Base-by-base conservation (phyloP, 2,888 invertebrate genomes). In the Marasmarcha lunaedactyla region DNA sequence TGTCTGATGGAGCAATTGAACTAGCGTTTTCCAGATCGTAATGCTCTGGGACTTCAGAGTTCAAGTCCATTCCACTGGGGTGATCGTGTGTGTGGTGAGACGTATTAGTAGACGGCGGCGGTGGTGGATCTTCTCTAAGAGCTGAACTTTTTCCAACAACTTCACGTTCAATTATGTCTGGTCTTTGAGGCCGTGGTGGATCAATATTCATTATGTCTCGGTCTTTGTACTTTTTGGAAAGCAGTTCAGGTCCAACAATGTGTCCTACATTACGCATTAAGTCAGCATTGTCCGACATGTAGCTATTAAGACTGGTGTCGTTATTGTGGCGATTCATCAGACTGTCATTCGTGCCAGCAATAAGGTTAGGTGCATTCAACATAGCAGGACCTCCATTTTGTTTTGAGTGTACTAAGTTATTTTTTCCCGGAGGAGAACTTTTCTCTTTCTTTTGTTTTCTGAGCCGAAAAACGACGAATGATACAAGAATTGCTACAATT, bases 11-110 rank as follows among this genome's bases (percentile, higher is more conserved):
- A 1, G 98, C 98, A 51, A 98, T 97, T 0, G 96, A 97, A 67
- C 96, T 97, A 1, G 97, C 97, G 71, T 97, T 97, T 78, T 98
- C 98, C 45, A 98, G 84, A 66, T 98, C 97, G 63, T 98, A 98
- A 65, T 96, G 95, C 64, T 97, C 96, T 0, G 95, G 94, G 45
- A 90, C 85, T 60, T 93, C 93, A 6, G 89, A 90, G 57, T 89
- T 88, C 52, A 94, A 81, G 57, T 94, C 93, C 38, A 91, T 89
- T 14, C 88, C 89, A 34, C 86, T 86, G 15, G 89, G 89, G 54
- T 92, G 92, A 43, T 93, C 91, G 38, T 90, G 89, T 0, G 86
- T 83, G 52, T 90, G 90, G 54, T 92, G 88, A 1, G 88, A 88
- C 46, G 87, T 88, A 56, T 88, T 91, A 11, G 89, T 87, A 0